Evolutionary conservation across 2,888 invertebrate species (phyloP), one percentile per base, ranked within the genome.

Genomic region (Agrochola macilenta): DNA sequence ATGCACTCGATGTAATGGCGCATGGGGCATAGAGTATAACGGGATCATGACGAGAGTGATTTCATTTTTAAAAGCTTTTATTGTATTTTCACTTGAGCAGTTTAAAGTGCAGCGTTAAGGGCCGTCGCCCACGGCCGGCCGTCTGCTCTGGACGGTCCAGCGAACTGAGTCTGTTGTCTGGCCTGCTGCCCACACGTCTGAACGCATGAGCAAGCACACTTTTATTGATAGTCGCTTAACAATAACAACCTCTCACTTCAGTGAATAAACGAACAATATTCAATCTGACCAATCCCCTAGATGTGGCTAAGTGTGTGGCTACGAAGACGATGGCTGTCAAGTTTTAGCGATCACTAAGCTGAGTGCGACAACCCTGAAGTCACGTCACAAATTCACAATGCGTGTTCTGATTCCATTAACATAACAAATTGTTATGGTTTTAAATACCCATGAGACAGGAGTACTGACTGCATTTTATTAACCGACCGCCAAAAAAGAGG

Each of bases 111-210:
- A 76, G 58, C 9, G 77, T n/a, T 43, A 79, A 85, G 82, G 76
- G 77, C 70, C 69, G 60, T 49, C 77, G 72, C 84, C 74, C 79
- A 79, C 82, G 11, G 30, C 57, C 69, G 52, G 49, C 14, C 66
- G 74, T 63, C 68, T 60, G 73, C 70, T 64, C 74, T 54, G 74
- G 66, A 52, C 66, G 61, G 73, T 70, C 58, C 74, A 81, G 61
- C 73, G 66, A 71, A 74, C 60, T 72, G 58, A 58, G 30, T 68
- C 69, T 61, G 66, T 52, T 65, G 77, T 77, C 76, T 79, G 77
- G 69, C 43, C 69, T 79, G 52, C 76, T 86, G 65, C 78, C 84
- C 86, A 84, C 86, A 73, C 66, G 52, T 23, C 58, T 72, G 63
- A 30, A 75, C 69, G 76, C 76, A 63, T 82, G 64, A 79, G 57